phyloP scores from a whole-genome alignment of 2,888 invertebrate species.

The Eupithecia abbreviata region DNA sequence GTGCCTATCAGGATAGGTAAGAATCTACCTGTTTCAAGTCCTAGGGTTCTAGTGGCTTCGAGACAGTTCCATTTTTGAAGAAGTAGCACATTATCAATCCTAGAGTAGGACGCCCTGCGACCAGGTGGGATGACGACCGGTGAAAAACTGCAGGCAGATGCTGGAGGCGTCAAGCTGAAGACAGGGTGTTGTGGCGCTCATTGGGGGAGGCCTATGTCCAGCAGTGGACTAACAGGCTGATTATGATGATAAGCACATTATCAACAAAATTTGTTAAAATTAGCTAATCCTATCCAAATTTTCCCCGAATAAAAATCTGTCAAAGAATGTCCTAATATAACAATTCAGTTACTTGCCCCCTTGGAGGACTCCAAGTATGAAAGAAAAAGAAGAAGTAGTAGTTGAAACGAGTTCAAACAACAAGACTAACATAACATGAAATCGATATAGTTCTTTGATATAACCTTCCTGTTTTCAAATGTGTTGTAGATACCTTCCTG shows the following conservation, averaged over 20 bases:
- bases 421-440: background rate
- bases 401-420: background rate
- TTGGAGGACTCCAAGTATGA: background rate
- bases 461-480: background rate
- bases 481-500: background rate
- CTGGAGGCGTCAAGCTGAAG: no score
- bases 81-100: background rate
- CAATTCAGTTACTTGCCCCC: no score
- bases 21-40: conserved; percentile 61
- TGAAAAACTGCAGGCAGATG: no score
- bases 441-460: background rate
- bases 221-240: no score
- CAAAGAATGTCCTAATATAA: background rate
- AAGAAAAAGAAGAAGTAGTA: no score
- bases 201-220: no score
- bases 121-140: no score
- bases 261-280: background rate
- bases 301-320: background rate
- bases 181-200: no score
- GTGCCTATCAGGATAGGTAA: conserved; percentile 95
- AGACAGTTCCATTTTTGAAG: background rate
- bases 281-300: background rate
- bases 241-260: background rate
- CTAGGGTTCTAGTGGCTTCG: conserved; percentile 53
- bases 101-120: no score